Conservation (phyloP, 2,113 vertebrate species). For the Nothocercus julius region DNA sequence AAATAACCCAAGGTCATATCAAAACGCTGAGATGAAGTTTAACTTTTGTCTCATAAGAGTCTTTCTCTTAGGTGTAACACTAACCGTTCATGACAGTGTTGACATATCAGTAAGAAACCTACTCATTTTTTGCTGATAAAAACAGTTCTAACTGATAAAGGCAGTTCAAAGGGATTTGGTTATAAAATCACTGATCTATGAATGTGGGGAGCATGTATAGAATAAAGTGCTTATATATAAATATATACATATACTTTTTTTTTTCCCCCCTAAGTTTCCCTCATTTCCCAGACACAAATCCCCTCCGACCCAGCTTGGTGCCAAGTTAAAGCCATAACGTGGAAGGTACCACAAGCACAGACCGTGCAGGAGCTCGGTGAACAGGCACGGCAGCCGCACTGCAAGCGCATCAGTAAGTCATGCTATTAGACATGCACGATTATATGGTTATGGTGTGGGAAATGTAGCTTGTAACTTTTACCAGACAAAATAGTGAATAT, state of each 20-base stretch:
- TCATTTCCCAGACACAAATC: not conserved
- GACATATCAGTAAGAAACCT: accelerated
- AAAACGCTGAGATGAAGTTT: not conserved
- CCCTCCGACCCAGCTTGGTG: accelerated
- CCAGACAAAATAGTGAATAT: not conserved
- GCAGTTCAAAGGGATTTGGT: not conserved
- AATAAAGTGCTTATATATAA: not conserved
- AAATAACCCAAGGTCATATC: accelerated
- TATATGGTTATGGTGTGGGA: accelerated
- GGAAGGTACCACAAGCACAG: accelerated
- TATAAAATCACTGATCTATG: not conserved
- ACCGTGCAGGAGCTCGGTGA: accelerated
- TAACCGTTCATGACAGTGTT: not conserved
- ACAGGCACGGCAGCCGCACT: accelerated
- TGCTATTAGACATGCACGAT: accelerated
- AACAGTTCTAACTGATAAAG: not conserved
- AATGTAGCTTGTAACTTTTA: not conserved
- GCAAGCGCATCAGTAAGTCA: accelerated
- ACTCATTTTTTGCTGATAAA: no score
- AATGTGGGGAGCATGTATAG: not conserved
- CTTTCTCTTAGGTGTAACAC: not conserved
- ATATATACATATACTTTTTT: no score
- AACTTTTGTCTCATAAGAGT: not conserved
- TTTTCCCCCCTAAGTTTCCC: accelerated
- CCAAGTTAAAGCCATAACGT: accelerated